phyloP scores from a whole-genome alignment of 2,888 invertebrate species.

The Phytoseiulus persimilis region DNA sequence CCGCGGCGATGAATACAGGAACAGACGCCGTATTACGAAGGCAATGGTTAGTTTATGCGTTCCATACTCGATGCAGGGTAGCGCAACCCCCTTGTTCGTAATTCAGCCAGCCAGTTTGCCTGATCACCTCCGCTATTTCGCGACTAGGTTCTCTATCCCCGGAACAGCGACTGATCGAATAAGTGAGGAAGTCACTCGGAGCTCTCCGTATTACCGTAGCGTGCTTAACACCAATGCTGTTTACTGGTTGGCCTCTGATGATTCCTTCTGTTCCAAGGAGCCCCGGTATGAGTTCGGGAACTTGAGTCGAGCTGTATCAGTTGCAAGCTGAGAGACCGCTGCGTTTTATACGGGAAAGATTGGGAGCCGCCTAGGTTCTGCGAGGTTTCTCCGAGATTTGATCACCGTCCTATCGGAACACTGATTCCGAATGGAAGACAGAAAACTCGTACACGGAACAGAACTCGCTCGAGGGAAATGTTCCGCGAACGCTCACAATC shows the following conservation, averaged over 20 bases:
- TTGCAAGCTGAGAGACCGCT: too few relatives aligned
- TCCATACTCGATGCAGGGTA: background rate
- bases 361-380: too few relatives aligned
- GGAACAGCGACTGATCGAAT: background rate
- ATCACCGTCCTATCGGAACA: too few relatives aligned
- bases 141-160: background rate
- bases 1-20: background rate
- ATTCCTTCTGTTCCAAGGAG: too few relatives aligned
- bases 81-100: background rate
- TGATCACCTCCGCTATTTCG: background rate
- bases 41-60: background rate
- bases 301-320: too few relatives aligned
- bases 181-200: background rate
- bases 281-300: too few relatives aligned
- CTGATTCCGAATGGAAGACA: too few relatives aligned
- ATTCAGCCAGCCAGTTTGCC: background rate
- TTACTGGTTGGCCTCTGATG: background rate
- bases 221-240: background rate
- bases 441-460: too few relatives aligned
- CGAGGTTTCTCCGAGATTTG: too few relatives aligned
- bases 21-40: background rate
- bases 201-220: background rate
- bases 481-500: too few relatives aligned
- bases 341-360: too few relatives aligned
- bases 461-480: too few relatives aligned